phyloP scores from a whole-genome alignment of 2,797 vertebrate genomes.

The Carcharodon carcharias region DNA sequence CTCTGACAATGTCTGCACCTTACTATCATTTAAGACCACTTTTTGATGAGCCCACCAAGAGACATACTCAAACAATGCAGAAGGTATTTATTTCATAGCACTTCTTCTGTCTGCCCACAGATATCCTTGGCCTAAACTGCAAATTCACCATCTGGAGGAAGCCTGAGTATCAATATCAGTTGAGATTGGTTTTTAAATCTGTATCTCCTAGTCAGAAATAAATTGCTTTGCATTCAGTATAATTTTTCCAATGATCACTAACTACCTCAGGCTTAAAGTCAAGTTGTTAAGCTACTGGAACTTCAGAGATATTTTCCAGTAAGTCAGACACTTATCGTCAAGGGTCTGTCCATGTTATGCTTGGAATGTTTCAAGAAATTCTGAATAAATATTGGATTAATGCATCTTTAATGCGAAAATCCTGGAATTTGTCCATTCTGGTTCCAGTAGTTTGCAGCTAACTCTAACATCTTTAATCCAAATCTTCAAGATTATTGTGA shows the following conservation, averaged over 20 bases:
- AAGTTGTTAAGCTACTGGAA: not conserved
- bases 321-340: not conserved
- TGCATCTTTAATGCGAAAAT: not conserved
- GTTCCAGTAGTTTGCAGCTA: not conserved
- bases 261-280: not conserved
- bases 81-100: not conserved
- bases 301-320: not conserved
- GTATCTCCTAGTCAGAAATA: not conserved
- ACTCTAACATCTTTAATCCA: not conserved
- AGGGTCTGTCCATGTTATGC: not conserved
- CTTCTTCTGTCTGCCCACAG: not conserved
- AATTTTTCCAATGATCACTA: not conserved
- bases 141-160: conserved; percentile 19
- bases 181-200: not conserved
- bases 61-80: not conserved
- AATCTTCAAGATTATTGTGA: not conserved
- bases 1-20: not conserved
- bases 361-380: not conserved
- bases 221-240: not conserved
- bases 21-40: not conserved
- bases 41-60: not conserved
- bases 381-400: not conserved
- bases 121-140: not conserved
- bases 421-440: not conserved
- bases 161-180: not conserved